Conservation (phyloP, 2,888 invertebrate species). For the Barypeithes pellucidus region DNA sequence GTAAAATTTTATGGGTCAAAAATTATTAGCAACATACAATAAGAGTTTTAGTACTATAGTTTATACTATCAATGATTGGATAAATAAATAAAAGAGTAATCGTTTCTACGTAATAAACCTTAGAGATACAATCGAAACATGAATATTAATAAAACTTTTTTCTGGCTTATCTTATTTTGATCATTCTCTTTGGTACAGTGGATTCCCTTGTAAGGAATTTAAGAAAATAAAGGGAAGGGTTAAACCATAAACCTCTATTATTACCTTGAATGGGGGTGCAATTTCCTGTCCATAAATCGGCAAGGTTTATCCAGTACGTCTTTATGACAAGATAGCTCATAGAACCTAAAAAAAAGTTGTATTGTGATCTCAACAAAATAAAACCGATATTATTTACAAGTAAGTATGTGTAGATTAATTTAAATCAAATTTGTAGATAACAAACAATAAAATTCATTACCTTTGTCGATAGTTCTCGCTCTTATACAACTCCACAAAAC, state of each 20-base stretch:
- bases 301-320: conserved; percentile 83
- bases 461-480: conserved; percentile 80
- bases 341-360: conserved; percentile 71
- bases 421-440: not conserved
- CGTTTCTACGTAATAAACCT: no score
- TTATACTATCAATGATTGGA: no score
- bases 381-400: not conserved
- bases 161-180: no score
- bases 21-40: no score
- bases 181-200: no score
- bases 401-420: no score
- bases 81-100: no score
- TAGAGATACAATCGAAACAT: no score
- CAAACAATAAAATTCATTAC: conserved; percentile 38
- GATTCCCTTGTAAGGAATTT: no score
- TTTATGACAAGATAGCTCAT: conserved; percentile 84
- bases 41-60: no score
- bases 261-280: conserved; percentile 78
- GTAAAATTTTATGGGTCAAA: no score
- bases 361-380: not conserved
- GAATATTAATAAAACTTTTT: no score
- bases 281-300: conserved; percentile 79
- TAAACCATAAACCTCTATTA: not conserved
- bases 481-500: conserved; percentile 83
- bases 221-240: not conserved